Evolutionary conservation across 2,888 invertebrate genomes (phyloP), one percentile per base, ranked within the genome.

Genomic region (Nymphalis urticae): DNA sequence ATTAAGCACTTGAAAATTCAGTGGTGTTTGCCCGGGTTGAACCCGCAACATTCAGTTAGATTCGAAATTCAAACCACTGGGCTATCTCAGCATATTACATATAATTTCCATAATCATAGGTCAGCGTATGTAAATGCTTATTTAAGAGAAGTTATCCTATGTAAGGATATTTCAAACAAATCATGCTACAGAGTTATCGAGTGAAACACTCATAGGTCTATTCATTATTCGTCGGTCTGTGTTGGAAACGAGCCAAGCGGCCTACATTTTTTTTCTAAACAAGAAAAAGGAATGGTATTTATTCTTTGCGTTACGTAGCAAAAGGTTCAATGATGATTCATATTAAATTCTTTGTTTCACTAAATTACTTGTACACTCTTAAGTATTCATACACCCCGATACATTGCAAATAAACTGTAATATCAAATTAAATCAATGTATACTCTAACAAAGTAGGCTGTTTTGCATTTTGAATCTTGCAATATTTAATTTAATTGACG

Each of bases 201-300:
- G 61, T 36, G 13, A 47, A 70, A 70, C 66, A 59, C 59, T 66
- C 68, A 58, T 54, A 48, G 69, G 47, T 48, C 64, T 58, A 65
- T 68, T 70, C 68, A 72, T 72, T 72, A 72, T 73, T 66, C 65
- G 51, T 73, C 60, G 64, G 65, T 73, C 66, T 51, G 64, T 64
- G 59, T 68, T 73, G 73, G 73, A 66, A 53, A 17, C 50, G 47
- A 21, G 74, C 74, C 74, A 74, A 68, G 47, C 61, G 68, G 61
- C 71, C 73, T 73, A 71, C 42, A 19, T 58, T 58, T 67, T 73
- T 73, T 71, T 69, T 69, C 63, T 66, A 66, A 68, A 68, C 59
- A 66, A 72, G 61, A 66, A 66, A 73, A 66, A 69, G 51, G 61
- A 64, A 51, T 51, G 66, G 53, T 70, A 59, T 66, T 64, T 50